phyloP scores from a whole-genome alignment of 2,113 vertebrate genomes.

The Galemys pyrenaicus region DNA sequence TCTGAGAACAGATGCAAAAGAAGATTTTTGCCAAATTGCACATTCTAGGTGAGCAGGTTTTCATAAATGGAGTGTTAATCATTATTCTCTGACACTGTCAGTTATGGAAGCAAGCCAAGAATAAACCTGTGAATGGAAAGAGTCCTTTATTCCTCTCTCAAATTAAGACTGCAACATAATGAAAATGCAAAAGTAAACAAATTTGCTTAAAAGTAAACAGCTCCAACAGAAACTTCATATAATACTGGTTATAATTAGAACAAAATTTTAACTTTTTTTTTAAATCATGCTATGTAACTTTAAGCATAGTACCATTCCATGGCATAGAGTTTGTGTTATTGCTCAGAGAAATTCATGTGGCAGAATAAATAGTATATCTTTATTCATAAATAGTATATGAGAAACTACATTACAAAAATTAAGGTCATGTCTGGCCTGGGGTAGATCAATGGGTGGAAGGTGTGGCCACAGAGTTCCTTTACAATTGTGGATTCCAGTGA shows the following conservation, averaged over 20 bases:
- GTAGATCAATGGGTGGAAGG: background rate
- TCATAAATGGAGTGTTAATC: background rate
- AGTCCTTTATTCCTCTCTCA: background rate
- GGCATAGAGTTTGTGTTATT: background rate
- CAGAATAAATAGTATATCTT: background rate
- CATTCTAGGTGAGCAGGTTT: constrained; percentile 27
- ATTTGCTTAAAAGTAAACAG: background rate
- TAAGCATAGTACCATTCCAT: background rate
- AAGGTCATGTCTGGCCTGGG: background rate
- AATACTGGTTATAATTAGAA: background rate
- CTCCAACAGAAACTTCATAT: background rate
- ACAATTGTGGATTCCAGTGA: no score
- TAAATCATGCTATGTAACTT: background rate
- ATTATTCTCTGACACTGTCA: constrained; percentile 7
- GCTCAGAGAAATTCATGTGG: background rate
- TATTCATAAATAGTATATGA: background rate
- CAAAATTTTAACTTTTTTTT: background rate
- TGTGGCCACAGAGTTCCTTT: background rate
- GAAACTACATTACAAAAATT: background rate
- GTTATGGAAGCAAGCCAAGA: constrained; percentile 18
- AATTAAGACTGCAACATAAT: constrained; percentile 1
- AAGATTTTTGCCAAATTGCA: background rate
- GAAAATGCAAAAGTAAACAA: background rate
- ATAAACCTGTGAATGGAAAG: background rate
- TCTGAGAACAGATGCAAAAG: constrained; percentile 2